Base-by-base conservation (phyloP, 2,797 vertebrate species). In the Girardinus metallicus region DNA sequence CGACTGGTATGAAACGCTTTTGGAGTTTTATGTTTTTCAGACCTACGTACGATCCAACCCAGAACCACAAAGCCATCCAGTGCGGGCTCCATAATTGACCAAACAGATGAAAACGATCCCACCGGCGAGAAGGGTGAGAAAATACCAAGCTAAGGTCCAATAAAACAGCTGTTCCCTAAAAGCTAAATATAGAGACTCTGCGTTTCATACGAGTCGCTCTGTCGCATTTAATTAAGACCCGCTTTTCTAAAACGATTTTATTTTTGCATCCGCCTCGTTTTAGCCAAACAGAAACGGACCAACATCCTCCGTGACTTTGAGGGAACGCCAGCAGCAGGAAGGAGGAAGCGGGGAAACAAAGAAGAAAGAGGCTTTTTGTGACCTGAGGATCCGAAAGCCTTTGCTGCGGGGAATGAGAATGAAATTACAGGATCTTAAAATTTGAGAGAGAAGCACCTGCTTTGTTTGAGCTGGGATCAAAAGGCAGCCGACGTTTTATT, bases 281-380 rank as follows among this genome's bases (percentile, higher is more conserved):
- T 80, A 55, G 62, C 43, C 79, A 80, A 83, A 85, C 81, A 79
- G n/a, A 88, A 83, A 55, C 60, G 8, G 29, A 90, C 79, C 81
- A 78, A 55, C 87, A 80, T 79, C 85, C 80, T 81, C 31, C 75
- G 76, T 57, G 75, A 84, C 93, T 91, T 88, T 93, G 89, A 94
- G 75, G 77, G 11, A 55, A 77, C 44, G 92, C 93, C 92, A 92
- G 76, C 39, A 1, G 80, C 87, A 87, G 91, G 93, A 90, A 90
- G 87, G 81, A 88, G 86, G 79, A 70, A 68, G 49, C 21, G 0
- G 86, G 85, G 84, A 86, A 84, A 76, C 26, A 82, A 82, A 89
- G 91, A 91, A 92, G 86, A 93, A 91, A 93, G 90, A 79, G 73
- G 53, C 75, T 85, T 90, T 91, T 79, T 88, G 86, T 89, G 80